phyloP scores from a whole-genome alignment of 2,888 invertebrate genomes.

The Drosophila anomalipes region DNA sequence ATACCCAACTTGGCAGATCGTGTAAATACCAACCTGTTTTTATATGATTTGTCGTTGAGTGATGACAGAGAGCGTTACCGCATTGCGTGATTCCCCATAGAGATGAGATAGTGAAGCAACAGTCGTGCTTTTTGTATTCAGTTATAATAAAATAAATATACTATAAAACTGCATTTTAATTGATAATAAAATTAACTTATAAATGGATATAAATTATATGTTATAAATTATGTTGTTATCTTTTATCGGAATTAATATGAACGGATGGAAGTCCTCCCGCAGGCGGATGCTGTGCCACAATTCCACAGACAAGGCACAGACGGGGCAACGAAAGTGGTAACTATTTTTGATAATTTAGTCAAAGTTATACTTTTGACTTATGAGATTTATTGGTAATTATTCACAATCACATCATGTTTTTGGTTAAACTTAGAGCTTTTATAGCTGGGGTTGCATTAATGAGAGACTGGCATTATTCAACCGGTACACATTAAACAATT shows the following conservation, averaged over 20 bases:
- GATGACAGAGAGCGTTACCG: not conserved
- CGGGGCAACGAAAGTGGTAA: conserved; percentile 5
- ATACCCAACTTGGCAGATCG: conserved; percentile 1
- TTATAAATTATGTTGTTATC: no score
- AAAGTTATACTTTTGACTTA: not conserved
- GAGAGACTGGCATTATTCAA: no score
- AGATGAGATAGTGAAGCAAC: not conserved
- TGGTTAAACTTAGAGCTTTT: not conserved
- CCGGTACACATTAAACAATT: not conserved
- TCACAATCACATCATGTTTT: conserved; percentile 8
- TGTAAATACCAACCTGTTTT: conserved; percentile 3
- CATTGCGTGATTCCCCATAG: conserved; percentile 7
- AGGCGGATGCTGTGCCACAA: not conserved
- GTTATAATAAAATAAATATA: not conserved
- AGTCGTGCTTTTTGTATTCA: not conserved
- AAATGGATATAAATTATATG: not conserved
- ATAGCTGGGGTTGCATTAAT: not conserved
- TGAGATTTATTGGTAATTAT: not conserved
- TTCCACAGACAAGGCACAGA: conserved; percentile 11
- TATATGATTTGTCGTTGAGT: conserved; percentile 19
- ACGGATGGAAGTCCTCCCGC: not conserved
- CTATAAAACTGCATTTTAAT: conserved; percentile 13
- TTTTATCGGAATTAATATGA: no score
- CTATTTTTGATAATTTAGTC: conserved; percentile 6
- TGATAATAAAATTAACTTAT: not conserved